Conservation (phyloP, 2,113 vertebrate genomes). For the Tychaedon coryphoeus region DNA sequence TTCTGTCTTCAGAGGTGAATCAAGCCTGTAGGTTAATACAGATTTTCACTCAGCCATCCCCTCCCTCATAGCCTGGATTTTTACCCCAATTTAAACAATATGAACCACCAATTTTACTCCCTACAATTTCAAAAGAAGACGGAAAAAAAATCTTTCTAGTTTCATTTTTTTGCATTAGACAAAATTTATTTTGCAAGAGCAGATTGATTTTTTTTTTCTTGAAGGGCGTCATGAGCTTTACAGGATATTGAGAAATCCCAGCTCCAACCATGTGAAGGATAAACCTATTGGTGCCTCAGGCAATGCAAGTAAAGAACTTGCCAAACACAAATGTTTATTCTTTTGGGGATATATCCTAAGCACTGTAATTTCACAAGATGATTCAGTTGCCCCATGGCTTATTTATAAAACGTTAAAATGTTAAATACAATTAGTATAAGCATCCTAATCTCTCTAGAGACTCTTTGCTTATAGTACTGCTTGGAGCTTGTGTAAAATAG, state of each 20-base stretch:
- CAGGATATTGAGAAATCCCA: background rate
- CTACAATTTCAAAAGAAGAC: background rate
- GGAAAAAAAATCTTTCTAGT: accelerated
- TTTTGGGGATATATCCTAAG: background rate
- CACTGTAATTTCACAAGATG: background rate
- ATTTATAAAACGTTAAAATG: background rate
- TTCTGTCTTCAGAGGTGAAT: background rate
- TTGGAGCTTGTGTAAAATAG: background rate
- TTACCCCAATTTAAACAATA: background rate
- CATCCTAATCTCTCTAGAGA: background rate
- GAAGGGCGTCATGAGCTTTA: background rate
- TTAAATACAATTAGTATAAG: conserved; percentile 40
- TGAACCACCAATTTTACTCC: background rate
- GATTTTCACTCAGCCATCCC: background rate
- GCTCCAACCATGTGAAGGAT: background rate
- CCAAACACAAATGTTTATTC: background rate
- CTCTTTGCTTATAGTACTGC: background rate
- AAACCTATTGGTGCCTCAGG: background rate
- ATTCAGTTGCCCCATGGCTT: conserved; percentile 17
- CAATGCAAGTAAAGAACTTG: background rate
- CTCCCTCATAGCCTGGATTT: background rate
- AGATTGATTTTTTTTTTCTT: background rate
- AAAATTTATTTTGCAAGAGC: background rate
- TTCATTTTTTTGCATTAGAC: background rate
- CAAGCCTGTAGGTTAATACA: background rate